Base-by-base conservation (phyloP, 37 sponge, comb jelly and placozoan species). In the Ianthella basta region DNA sequence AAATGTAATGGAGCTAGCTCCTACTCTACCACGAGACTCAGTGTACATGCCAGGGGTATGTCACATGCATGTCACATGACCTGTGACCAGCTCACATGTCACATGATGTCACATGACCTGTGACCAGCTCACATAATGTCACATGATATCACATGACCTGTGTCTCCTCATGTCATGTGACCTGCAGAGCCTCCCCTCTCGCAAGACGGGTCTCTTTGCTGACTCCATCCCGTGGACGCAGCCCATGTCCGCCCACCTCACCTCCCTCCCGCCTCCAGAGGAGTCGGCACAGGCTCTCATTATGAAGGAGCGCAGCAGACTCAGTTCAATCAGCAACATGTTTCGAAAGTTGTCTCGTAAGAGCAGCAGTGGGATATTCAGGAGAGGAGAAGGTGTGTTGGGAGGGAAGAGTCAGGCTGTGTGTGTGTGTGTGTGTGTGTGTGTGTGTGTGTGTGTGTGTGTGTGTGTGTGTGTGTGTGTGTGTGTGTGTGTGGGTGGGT, bases 231-330 rank as follows among this genome's bases (percentile, higher is more conserved):
- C 73, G 20, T 37, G 18, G 5, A 23, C 40, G 16, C 73, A 72
- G 36, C 40, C 40, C 14, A 72, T 72, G 73, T 72, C 73, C 13
- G 73, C 73, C 39, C 36, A 37, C 0, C 72, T 89, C 29, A 77
- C 37, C 24, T 84, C 85, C 30, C 85, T 89, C 23, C 89, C 89
- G 8, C 55, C 68, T 15, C 89, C 89, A 4, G 72, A 79, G 25
- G 85, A 89, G 63, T 72, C 85, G 0, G 89, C 89, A 59, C 89
- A 89, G 73, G 39, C 74, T 1, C 59, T 89, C 53, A 80, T 89
- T 2, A 65, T 89, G 56, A 80, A 63, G 50, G 72, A 53, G 53
- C 30, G 55, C 8, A 67, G 64, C 53, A 72, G 88, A 55, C 53
- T 54, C 21, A 29, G 74, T 8, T 89, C 89, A 0, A 63, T 89